Evolutionary conservation across 2,888 invertebrate genomes (phyloP).

Genomic region (Chrysolina oricalcia): DNA sequence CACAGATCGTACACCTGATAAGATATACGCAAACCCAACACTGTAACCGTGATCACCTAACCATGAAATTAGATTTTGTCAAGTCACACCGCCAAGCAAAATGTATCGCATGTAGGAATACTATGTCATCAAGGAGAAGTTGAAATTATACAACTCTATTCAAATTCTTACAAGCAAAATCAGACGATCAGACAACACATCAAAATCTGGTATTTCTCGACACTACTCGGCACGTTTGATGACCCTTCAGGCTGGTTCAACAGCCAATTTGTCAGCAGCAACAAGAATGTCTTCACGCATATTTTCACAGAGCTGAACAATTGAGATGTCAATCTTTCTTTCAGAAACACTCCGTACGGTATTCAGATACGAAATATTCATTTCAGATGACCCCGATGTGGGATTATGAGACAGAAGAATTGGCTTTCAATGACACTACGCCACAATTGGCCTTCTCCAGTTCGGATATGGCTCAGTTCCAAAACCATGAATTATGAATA

Average conservation of each 20-base stretch:
- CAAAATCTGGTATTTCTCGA: neutral
- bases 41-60: neutral
- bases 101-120: neutral
- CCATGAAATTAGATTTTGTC: slow-evolving; percentile 8
- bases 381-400: slow-evolving; percentile 1
- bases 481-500: slow-evolving; percentile 17
- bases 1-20: neutral
- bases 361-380: neutral
- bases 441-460: neutral
- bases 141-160: neutral
- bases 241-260: neutral
- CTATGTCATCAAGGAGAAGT: neutral
- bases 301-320: neutral
- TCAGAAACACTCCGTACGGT: neutral
- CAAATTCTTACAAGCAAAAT: neutral
- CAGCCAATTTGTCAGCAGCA: slow-evolving; percentile 5
- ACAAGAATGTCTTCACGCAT: slow-evolving; percentile 11
- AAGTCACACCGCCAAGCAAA: neutral
- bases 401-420: slow-evolving; percentile 19
- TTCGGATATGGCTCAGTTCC: slow-evolving; percentile 13
- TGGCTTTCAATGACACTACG: slow-evolving; percentile 6
- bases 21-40: neutral
- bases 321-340: slow-evolving; percentile 10
- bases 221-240: neutral
- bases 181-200: neutral